These are phyloP conservation scores for Ochropacha duplaris DNA, from an alignment of 2,888 invertebrate species.

Conservation along the genomic window DNA sequence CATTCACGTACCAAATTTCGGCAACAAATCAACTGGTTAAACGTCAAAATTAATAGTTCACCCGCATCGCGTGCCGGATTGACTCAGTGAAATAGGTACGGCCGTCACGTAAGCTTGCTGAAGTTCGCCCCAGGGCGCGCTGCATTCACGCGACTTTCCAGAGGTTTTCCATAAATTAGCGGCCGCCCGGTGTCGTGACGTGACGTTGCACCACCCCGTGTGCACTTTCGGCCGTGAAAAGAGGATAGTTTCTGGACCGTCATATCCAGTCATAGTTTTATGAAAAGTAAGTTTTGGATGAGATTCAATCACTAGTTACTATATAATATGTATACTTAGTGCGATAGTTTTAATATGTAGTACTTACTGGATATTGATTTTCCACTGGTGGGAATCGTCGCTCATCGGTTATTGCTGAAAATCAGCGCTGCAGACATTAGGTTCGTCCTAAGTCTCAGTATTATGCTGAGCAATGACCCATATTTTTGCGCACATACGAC, in stretches of 20 bases:
- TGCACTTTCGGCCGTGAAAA: constrained; percentile 43
- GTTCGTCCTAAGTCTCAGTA: no score
- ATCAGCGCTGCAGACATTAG: no score
- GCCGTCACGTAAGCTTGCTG: constrained; percentile 29
- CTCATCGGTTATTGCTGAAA: no score
- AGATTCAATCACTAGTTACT: no score
- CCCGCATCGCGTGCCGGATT: background rate
- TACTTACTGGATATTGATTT: no score
- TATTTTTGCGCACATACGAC: no score
- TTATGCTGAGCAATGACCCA: no score
- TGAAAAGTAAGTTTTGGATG: no score
- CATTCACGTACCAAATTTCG: background rate
- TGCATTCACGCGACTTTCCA: constrained; percentile 16
- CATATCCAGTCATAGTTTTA: no score
- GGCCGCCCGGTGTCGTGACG: constrained; percentile 56
- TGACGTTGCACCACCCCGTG: constrained; percentile 42
- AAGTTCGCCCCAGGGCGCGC: constrained; percentile 28
- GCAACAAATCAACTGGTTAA: background rate
- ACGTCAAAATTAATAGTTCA: background rate
- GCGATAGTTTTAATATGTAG: no score
- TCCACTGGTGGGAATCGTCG: no score
- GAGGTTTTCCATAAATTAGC: constrained; percentile 77
- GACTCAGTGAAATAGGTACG: constrained; percentile 13
- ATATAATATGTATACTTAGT: no score
- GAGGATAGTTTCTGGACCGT: background rate